These are phyloP conservation scores for Argynnis bischoffii DNA, from an alignment of 2,888 invertebrate species.

Conservation along the genomic window DNA sequence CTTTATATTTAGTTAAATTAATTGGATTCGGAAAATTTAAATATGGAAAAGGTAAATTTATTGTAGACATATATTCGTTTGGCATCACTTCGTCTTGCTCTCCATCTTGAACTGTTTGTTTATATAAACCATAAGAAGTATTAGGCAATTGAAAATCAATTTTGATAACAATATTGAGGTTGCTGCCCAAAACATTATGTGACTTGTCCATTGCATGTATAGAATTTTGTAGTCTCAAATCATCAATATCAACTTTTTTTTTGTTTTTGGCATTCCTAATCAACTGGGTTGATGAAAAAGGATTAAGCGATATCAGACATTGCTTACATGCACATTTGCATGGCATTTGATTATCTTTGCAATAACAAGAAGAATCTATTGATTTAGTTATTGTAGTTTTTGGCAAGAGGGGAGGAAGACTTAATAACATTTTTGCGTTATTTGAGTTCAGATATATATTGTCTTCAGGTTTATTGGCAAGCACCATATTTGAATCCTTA, in stretches of 20 bases:
- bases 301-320: constrained; percentile 53
- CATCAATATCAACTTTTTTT: constrained; percentile 9
- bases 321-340: constrained; percentile 66
- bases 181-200: constrained; percentile 49
- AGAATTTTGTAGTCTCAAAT: constrained; percentile 1
- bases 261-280: constrained; percentile 10
- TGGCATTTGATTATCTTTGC: constrained; percentile 56
- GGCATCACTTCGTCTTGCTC: constrained; percentile 46
- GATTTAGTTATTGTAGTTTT: constrained; percentile 45
- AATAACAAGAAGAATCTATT: constrained; percentile 56
- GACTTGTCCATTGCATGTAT: constrained; percentile 10
- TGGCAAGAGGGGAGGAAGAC: constrained; percentile 26
- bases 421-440: not conserved
- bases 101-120: constrained; percentile 45
- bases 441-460: constrained; percentile 11
- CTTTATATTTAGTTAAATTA: constrained; percentile 57
- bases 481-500: constrained; percentile 40
- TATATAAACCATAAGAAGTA: constrained; percentile 45
- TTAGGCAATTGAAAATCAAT: constrained; percentile 69
- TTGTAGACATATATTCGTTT: constrained; percentile 52
- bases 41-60: constrained; percentile 59
- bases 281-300: constrained; percentile 33
- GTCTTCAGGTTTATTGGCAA: constrained; percentile 44
- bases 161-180: constrained; percentile 65
- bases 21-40: constrained; percentile 63